phyloP scores from a whole-genome alignment of 1,140 invertebrate genomes.

The Scaptomyza montana region DNA sequence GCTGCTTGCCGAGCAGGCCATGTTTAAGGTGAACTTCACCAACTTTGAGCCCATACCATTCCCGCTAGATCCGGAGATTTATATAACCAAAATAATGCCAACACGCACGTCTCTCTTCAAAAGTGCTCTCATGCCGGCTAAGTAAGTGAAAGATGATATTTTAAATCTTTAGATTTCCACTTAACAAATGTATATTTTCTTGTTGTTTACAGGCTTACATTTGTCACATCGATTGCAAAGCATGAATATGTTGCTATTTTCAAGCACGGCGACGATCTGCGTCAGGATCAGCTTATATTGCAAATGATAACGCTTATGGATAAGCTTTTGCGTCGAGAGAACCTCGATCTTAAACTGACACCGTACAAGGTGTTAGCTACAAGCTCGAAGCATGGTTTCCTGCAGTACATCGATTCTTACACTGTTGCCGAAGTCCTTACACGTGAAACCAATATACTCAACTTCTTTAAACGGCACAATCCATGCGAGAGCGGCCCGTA shows the following conservation, averaged over 20 bases:
- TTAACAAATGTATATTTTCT: background rate
- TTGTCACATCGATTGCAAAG: constrained; percentile 89
- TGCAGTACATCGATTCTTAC: constrained; percentile 98
- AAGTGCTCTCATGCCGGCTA: constrained; percentile 98
- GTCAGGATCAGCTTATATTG: constrained; percentile 98
- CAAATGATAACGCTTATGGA: constrained; percentile 99
- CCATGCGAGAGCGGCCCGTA: constrained; percentile 94
- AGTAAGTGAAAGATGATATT: constrained; percentile 77
- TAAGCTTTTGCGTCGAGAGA: constrained; percentile 95
- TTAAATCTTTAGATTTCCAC: background rate
- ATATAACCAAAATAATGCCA: constrained; percentile 94
- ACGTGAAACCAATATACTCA: constrained; percentile 94
- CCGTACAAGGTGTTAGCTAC: constrained; percentile 97
- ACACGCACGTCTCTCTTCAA: constrained; percentile 97
- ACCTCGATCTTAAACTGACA: constrained; percentile 97
- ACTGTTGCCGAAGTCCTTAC: constrained; percentile 96
- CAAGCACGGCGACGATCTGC: constrained; percentile 99
- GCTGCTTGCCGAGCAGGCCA: constrained; percentile 91
- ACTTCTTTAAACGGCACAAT: constrained; percentile 95
- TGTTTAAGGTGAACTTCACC: constrained; percentile 94
- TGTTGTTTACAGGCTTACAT: constrained; percentile 87
- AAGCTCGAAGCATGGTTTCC: constrained; percentile 97
- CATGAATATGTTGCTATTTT: constrained; percentile 98
- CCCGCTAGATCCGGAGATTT: constrained; percentile 96
- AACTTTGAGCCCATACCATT: constrained; percentile 97